Percentiles rank a stretch among this genome's conserved stretches.
These are phyloP conservation scores for Lutjanus erythropterus DNA, from an alignment of 2,113 vertebrate species.

Conservation along the genomic window DNA sequence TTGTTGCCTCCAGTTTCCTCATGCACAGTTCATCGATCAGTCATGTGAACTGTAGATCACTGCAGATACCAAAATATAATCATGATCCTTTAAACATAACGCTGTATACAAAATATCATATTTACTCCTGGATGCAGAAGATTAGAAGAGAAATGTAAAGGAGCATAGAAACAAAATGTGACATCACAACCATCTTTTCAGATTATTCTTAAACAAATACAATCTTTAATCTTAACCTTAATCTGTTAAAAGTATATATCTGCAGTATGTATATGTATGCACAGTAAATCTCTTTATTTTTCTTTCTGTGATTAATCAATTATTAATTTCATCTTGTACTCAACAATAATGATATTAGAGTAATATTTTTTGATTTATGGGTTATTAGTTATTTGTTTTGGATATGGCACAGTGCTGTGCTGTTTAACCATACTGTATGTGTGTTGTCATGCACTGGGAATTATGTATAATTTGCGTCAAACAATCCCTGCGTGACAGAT, in stretches of 20 bases:
- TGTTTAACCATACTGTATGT: slow-evolving; percentile 22
- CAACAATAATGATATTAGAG: neutral
- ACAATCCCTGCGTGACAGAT: slow-evolving; percentile 69
- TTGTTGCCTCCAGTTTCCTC: neutral
- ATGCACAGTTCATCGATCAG: too few species aligned
- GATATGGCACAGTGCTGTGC: slow-evolving; percentile 1
- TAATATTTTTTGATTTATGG: neutral
- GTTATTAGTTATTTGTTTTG: slow-evolving; percentile 23
- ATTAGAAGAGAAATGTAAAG: neutral
- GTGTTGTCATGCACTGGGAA: slow-evolving; percentile 61
- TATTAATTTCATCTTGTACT: neutral
- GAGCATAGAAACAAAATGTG: neutral
- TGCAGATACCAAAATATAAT: neutral
- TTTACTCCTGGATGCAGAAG: neutral
- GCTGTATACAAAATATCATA: neutral
- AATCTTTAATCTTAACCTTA: neutral
- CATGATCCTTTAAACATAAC: neutral
- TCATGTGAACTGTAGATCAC: neutral
- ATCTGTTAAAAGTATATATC: too few species aligned
- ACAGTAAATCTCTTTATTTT: neutral
- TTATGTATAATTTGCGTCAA: slow-evolving; percentile 77
- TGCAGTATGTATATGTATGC: too few species aligned
- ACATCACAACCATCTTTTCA: neutral
- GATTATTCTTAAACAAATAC: neutral
- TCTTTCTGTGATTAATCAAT: neutral